Conservation (phyloP, 2,797 vertebrate genomes). For the Aratinga solstitialis region DNA sequence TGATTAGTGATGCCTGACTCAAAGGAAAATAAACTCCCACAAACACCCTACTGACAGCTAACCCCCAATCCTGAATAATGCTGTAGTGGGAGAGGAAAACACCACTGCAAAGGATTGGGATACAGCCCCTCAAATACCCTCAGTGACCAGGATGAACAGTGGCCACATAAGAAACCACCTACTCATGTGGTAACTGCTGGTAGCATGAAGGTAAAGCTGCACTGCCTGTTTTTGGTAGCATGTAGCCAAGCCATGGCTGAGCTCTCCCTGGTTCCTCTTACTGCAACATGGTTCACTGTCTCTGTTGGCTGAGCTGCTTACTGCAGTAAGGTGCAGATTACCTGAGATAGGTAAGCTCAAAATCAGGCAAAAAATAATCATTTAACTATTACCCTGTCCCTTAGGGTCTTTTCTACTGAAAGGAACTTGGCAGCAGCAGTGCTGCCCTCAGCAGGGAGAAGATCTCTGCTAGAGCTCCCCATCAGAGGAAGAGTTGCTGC, state of each 20-base stretch:
- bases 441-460: background rate
- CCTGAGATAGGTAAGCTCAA: background rate
- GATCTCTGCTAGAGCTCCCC: background rate
- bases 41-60: background rate
- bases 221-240: rapidly evolving
- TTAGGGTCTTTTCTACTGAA: background rate
- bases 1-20: slow-evolving; percentile 7
- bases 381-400: background rate
- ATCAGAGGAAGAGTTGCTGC: background rate
- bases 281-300: background rate
- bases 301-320: background rate
- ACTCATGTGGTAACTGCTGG: background rate
- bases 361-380: background rate
- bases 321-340: background rate
- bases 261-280: background rate
- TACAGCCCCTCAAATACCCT: background rate
- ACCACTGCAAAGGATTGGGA: background rate
- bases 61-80: background rate
- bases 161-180: background rate
- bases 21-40: slow-evolving; percentile 14
- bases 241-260: background rate
- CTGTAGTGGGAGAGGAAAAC: background rate
- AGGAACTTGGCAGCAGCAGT: background rate
- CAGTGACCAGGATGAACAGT: background rate
- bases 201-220: background rate